Percentiles rank a stretch among this genome's conserved stretches.
Evolutionary conservation across 2,113 vertebrate genomes (phyloP).

Genomic region (Centropus bengalensis): DNA sequence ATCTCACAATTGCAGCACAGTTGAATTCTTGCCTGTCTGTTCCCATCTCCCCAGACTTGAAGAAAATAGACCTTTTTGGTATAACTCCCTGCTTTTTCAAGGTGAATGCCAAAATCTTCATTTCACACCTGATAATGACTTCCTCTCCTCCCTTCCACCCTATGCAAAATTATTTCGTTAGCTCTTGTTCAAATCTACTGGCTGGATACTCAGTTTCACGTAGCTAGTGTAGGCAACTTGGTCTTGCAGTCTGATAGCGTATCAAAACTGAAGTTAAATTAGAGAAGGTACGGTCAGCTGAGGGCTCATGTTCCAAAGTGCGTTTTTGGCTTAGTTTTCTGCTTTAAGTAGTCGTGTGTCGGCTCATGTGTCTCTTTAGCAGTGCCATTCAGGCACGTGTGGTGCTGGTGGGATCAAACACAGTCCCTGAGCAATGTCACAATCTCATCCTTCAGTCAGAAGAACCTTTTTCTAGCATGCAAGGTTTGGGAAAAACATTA

Average conservation of each 20-base stretch:
- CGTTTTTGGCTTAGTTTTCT: neutral
- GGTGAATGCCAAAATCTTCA: neutral
- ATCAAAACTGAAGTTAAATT: neutral
- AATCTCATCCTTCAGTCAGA: neutral
- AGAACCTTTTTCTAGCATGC: neutral
- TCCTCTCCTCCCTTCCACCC: neutral
- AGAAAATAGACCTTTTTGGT: neutral
- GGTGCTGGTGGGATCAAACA: neutral
- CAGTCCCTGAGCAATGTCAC: fast-evolving
- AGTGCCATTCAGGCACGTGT: neutral
- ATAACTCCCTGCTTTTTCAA: neutral
- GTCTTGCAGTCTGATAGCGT: neutral
- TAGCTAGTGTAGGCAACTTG: neutral
- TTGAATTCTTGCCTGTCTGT: neutral
- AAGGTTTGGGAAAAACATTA: neutral
- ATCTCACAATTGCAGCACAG: neutral
- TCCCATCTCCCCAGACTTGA: neutral
- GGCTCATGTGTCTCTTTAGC: neutral
- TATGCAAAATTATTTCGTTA: neutral
- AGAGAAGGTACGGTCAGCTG: neutral
- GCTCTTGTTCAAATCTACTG: neutral
- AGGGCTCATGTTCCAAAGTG: neutral
- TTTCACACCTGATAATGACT: neutral
- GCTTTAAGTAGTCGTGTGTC: neutral
- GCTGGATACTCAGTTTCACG: neutral